These are phyloP conservation scores for Chelonus insularis DNA, from an alignment of 1,140 invertebrate genomes.

Conservation along the genomic window DNA sequence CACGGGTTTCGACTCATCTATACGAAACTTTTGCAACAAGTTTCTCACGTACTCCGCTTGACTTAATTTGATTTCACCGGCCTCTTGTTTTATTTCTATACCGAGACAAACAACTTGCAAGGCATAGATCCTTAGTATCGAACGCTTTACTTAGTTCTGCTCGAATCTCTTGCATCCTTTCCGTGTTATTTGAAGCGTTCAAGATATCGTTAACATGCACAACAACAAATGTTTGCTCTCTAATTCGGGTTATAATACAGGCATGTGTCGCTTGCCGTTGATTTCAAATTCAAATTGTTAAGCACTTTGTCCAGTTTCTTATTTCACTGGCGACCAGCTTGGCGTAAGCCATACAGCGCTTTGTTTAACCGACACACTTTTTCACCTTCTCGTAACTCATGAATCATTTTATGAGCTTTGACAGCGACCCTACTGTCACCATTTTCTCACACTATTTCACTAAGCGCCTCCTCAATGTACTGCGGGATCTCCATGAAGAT, in stretches of 20 bases:
- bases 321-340: no score
- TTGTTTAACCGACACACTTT: no score
- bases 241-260: background rate
- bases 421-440: conserved; percentile 1
- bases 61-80: conserved; percentile 14
- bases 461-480: background rate
- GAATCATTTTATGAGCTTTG: no score
- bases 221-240: background rate
- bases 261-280: background rate
- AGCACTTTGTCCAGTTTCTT: no score
- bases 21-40: conserved; percentile 44
- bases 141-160: conserved; percentile 25
- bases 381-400: no score
- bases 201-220: conserved; percentile 49
- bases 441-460: conserved; percentile 19
- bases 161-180: conserved; percentile 23
- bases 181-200: conserved; percentile 35
- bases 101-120: conserved; percentile 29
- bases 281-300: no score
- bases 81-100: conserved; percentile 25
- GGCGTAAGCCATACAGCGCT: no score
- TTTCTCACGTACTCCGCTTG: conserved; percentile 41
- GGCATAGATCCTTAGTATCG: conserved; percentile 34
- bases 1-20: conserved; percentile 43
- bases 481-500: conserved; percentile 14